Conservation (phyloP, 1,140 invertebrate genomes). For the Diabrotica virgifera region DNA sequence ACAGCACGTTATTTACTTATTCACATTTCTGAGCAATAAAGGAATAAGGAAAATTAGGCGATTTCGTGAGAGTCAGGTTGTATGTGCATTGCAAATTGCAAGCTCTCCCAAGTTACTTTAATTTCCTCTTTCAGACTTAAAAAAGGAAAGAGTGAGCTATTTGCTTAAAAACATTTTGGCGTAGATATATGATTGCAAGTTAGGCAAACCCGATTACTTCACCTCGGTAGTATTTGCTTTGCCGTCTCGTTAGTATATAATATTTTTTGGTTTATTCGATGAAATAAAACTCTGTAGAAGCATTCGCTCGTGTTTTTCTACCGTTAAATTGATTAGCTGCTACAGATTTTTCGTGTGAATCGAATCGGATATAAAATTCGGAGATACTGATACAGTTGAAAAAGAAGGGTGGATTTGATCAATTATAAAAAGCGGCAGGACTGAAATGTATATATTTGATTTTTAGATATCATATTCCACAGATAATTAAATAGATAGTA, state of each 20-base stretch:
- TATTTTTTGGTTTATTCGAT: background rate
- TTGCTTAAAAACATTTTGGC: background rate
- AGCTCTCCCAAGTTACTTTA: no score
- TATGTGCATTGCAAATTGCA: no score
- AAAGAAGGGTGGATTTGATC: background rate
- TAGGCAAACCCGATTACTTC: background rate
- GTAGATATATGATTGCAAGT: constrained; percentile 1
- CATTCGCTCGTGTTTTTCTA: background rate
- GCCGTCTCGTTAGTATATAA: background rate
- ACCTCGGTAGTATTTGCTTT: background rate
- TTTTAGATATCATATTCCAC: no score
- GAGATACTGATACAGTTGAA: background rate
- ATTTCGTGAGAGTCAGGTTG: no score
- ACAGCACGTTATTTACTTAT: no score
- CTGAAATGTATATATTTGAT: no score
- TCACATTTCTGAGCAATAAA: no score
- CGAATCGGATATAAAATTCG: background rate
- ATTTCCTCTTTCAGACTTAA: no score
- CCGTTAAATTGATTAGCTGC: background rate
- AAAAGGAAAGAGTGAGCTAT: background rate
- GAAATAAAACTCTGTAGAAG: background rate
- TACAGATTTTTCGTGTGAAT: background rate
- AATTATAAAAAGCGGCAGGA: no score
- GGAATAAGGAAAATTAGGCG: no score
- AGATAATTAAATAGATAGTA: no score